These are phyloP conservation scores for Podotricha telesiphe DNA, from an alignment of 2,888 invertebrate species.

Conservation along the genomic window DNA sequence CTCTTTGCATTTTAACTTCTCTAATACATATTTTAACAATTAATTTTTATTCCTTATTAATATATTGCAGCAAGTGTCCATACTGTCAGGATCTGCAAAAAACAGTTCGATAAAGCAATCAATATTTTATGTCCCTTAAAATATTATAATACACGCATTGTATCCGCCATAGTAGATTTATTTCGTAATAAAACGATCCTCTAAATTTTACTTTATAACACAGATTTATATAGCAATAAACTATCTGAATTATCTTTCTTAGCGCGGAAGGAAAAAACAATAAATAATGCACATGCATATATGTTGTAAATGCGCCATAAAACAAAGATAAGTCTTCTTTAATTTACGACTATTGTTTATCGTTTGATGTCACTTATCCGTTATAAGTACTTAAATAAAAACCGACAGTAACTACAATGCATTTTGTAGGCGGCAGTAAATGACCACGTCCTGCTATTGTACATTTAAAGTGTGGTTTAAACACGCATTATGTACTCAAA, in stretches of 20 bases:
- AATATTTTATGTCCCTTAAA: constrained; percentile 28
- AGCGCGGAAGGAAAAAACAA: constrained; percentile 15
- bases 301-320: constrained; percentile 16
- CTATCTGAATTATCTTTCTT: constrained; percentile 16
- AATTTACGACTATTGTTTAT: constrained; percentile 38
- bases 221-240: not conserved
- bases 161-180: not conserved
- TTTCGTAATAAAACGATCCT: constrained; percentile 3
- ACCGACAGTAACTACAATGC: constrained; percentile 26
- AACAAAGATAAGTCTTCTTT: constrained; percentile 32
- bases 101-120: constrained; percentile 11
- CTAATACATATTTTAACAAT: constrained; percentile 8
- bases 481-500: constrained; percentile 8
- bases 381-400: constrained; percentile 36
- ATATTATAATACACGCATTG: not conserved
- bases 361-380: constrained; percentile 24
- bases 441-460: constrained; percentile 21
- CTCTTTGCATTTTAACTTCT: not conserved
- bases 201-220: constrained; percentile 8
- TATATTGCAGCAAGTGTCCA: not conserved
- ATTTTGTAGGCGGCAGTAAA: constrained; percentile 27
- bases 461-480: constrained; percentile 4
- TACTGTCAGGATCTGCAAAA: constrained; percentile 4
- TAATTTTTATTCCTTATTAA: not conserved
- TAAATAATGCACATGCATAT: constrained; percentile 13